Evolutionary conservation across 2,113 vertebrate species (phyloP), one percentile per base, ranked within the genome.

Genomic region (Asarcornis scutulata): DNA sequence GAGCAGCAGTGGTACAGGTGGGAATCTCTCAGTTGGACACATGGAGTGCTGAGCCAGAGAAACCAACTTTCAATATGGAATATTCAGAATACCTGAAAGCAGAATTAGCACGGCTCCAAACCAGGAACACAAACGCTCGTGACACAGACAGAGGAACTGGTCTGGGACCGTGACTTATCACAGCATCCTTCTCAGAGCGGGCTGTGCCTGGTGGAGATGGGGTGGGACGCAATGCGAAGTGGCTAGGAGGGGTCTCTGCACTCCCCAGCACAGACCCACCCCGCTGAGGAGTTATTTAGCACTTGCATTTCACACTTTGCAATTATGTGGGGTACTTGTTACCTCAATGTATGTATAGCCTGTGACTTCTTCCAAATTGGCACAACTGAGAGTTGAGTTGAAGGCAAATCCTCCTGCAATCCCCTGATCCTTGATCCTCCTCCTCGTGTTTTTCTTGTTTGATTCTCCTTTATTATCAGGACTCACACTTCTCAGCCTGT

Each of bases 381-480:
- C 56, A 76, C 27, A 68, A 52, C 76, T 38, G 56, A 1, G 23
- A 29, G 34, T 40, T 52, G 86, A 71, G 52, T 48, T n/a, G 7
- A 25, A 50, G 53, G 59, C 6, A 0, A 93, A 60, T 71, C 79
- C 60, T 58, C 42, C 79, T 66, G 36, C 53, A 72, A 73, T 60
- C 53, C 83, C 50, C 77, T 79, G 59, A 50, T 50, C 48, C 48
- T 50, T 46, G 53, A 86, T 96, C 82, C 78, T 94, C 55, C 77
- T 92, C 77, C 73, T 86, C 40, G 56, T 92, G 84, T 87, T 87
- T 93, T 66, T 93, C 83, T 83, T 27, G 66, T 87, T 60, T 89
- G 88, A 78, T 78, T 48, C 94, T 92, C 91, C 88, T 93, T 96
- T 94, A 93, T 96, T 96, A 94, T 91, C 77, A 27, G 85, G 68